A percentile compares a stretch with the other conserved stretches of the same genome.
Evolutionary conservation across 2,113 vertebrate species (phyloP).

Genomic region (Centropus bengalensis): DNA sequence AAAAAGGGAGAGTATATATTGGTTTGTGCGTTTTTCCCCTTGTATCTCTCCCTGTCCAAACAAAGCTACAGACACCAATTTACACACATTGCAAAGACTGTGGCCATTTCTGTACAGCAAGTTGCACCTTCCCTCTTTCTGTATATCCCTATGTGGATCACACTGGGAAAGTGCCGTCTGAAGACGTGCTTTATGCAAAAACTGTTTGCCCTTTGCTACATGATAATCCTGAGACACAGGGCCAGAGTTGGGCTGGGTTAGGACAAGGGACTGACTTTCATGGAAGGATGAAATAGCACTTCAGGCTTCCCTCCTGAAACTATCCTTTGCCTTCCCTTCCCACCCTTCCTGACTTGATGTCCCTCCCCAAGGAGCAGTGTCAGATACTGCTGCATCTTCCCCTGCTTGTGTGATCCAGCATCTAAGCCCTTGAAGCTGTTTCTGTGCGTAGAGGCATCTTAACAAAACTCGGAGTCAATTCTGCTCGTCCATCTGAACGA

Average conservation of each 20-base stretch:
- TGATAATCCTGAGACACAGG: not conserved
- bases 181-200: not conserved
- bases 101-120: not conserved
- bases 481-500: not conserved
- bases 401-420: not conserved
- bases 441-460: not conserved
- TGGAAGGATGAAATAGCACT: not conserved
- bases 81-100: not conserved
- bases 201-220: not conserved
- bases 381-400: fast-evolving
- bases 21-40: fast-evolving
- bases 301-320: not conserved
- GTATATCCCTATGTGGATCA: no score
- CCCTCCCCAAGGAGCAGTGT: not conserved
- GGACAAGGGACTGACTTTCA: not conserved
- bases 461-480: not conserved
- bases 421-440: not conserved
- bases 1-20: not conserved
- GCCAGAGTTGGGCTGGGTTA: not conserved
- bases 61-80: not conserved
- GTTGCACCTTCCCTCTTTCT: not conserved
- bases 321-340: not conserved
- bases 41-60: not conserved
- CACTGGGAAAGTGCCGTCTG: not conserved
- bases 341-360: not conserved